These are phyloP conservation scores for Epinephelus malabaricus DNA, from an alignment of 2,797 vertebrate genomes.

Conservation along the genomic window DNA sequence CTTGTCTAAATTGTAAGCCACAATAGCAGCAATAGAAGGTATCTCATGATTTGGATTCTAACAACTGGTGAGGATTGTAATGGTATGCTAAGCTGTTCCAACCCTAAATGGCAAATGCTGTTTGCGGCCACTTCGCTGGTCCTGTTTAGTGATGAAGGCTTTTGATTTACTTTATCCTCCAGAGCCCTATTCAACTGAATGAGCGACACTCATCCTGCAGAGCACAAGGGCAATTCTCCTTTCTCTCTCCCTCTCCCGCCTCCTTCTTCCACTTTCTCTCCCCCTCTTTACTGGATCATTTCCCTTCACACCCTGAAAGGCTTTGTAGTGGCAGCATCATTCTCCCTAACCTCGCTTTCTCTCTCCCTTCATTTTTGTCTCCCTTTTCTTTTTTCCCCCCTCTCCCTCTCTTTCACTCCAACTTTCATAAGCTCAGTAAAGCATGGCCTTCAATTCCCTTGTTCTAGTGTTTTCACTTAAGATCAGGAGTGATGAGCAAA, in stretches of 20 bases:
- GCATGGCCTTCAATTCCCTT: constrained; percentile 99
- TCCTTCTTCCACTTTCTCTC: constrained; percentile 61
- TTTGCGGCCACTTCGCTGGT: constrained; percentile 77
- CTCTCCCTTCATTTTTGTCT: constrained; percentile 59
- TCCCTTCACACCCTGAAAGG: constrained; percentile 82
- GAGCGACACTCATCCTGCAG: constrained; percentile 84
- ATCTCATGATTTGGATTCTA: constrained; percentile 46
- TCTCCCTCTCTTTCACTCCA: constrained; percentile 77
- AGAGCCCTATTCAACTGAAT: constrained; percentile 85
- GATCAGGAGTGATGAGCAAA: constrained; percentile 99
- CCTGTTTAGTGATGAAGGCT: constrained; percentile 84
- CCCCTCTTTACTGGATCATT: constrained; percentile 82
- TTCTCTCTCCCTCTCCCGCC: constrained; percentile 21
- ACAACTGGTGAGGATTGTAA: constrained; percentile 60
- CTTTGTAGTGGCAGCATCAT: constrained; percentile 83
- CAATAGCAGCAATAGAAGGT: constrained; percentile 3
- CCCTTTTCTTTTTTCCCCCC: constrained; percentile 31
- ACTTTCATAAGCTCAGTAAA: constrained; percentile 99
- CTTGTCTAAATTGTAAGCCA: constrained; percentile 35
- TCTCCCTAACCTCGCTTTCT: constrained; percentile 68
- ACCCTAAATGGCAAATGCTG: constrained; percentile 70
- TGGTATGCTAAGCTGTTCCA: constrained; percentile 53
- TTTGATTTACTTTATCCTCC: constrained; percentile 86
- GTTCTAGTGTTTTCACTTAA: constrained; percentile 99
- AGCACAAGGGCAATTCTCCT: constrained; percentile 81